Conservation (phyloP, 2,113 vertebrate species). For the Poecile atricapillus region DNA sequence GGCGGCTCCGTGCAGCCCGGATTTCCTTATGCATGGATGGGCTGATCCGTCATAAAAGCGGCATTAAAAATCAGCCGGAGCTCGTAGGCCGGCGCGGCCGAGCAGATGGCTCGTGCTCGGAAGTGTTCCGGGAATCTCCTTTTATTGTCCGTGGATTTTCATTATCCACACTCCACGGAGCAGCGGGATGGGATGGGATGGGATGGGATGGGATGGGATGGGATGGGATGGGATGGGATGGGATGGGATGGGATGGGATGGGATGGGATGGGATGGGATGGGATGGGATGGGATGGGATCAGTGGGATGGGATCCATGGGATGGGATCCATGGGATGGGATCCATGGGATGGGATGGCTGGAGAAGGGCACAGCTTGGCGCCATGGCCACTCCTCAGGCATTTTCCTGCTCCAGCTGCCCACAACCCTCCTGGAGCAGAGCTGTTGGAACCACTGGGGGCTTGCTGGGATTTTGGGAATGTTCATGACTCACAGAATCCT, state of each 20-base stretch:
- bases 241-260: no score
- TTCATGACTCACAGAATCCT: not conserved
- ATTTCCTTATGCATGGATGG: slow-evolving; percentile 29
- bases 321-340: no score
- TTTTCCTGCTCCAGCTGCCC: fast-evolving
- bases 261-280: no score
- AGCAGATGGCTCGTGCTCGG: slow-evolving; percentile 63
- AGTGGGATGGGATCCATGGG: no score
- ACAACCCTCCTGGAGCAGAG: not conserved
- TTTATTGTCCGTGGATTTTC: slow-evolving; percentile 19
- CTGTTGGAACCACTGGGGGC: not conserved
- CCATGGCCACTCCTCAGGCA: fast-evolving
- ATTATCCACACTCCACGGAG: slow-evolving; percentile 50
- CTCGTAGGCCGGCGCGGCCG: slow-evolving; percentile 34
- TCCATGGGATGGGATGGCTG: no score
- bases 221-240: no score
- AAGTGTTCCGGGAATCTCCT: slow-evolving; percentile 50
- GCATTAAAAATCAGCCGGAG: slow-evolving; percentile 51
- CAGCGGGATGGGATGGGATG: not conserved
- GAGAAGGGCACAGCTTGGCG: not conserved
- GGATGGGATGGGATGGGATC: fast-evolving
- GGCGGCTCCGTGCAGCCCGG: not conserved
- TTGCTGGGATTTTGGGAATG: not conserved
- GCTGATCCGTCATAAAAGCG: slow-evolving; percentile 47
- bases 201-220: not conserved